These are phyloP conservation scores for Euschistus heros DNA, from an alignment of 1,140 invertebrate genomes.

Conservation along the genomic window DNA sequence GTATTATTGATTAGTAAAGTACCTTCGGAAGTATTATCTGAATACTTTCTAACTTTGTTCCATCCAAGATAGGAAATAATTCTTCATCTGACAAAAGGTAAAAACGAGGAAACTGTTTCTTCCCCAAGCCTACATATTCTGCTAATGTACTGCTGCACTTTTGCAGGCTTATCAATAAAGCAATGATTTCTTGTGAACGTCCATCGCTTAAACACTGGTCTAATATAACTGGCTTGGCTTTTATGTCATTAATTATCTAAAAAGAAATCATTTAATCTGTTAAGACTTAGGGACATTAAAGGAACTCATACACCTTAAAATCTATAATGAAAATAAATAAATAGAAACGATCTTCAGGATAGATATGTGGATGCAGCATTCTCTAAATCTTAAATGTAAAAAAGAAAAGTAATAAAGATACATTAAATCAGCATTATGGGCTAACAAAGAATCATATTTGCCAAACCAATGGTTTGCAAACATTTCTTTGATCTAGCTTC, in stretches of 20 bases:
- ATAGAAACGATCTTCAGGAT: too few relatives aligned
- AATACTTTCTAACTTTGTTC: slow-evolving; percentile 61
- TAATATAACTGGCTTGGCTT: neutral
- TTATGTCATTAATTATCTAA: slow-evolving; percentile 3
- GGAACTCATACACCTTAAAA: too few relatives aligned
- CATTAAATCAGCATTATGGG: too few relatives aligned
- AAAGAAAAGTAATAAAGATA: too few relatives aligned
- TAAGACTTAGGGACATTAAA: too few relatives aligned
- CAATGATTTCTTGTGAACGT: slow-evolving; percentile 60
- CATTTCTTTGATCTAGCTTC: too few relatives aligned
- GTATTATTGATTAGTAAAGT: too few relatives aligned
- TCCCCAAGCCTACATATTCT: slow-evolving; percentile 78
- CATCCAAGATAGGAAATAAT: slow-evolving; percentile 77
- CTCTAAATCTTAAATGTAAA: too few relatives aligned
- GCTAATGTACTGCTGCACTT: slow-evolving; percentile 83
- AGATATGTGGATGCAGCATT: too few relatives aligned
- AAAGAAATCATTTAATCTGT: neutral
- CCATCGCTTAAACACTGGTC: slow-evolving; percentile 50
- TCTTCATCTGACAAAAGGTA: slow-evolving; percentile 91
- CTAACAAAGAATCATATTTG: too few relatives aligned
- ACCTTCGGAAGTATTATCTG: slow-evolving; percentile 47
- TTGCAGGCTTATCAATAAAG: slow-evolving; percentile 62
- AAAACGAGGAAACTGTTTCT: slow-evolving; percentile 77
- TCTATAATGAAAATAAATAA: too few relatives aligned
- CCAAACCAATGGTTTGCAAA: too few relatives aligned